Evolutionary conservation across 1,140 invertebrate species (phyloP).

Genomic region (Steinernema khuongi): DNA sequence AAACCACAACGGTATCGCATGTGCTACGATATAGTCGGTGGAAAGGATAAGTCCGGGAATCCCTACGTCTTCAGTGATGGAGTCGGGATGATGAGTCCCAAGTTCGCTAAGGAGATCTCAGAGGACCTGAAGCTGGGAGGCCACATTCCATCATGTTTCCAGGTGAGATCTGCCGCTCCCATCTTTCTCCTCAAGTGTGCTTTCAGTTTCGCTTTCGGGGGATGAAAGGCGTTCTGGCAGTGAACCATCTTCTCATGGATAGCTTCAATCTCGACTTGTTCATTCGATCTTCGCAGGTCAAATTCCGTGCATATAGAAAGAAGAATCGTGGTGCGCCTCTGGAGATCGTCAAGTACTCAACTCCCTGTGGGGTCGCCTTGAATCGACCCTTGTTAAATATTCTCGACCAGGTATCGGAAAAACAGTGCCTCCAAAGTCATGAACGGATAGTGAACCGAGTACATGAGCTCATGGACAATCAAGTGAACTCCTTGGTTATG

Average conservation of each 20-base stretch:
- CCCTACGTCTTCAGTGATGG: slow-evolving; percentile 36
- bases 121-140: slow-evolving; percentile 21
- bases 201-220: slow-evolving; percentile 42
- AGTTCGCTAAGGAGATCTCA: slow-evolving; percentile 18
- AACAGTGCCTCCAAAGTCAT: slow-evolving; percentile 25
- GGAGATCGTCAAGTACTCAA: slow-evolving; percentile 42
- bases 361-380: slow-evolving; percentile 28
- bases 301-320: slow-evolving; percentile 19
- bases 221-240: slow-evolving; percentile 37
- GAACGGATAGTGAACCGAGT: slow-evolving; percentile 36
- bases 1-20: background rate
- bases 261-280: background rate
- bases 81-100: slow-evolving; percentile 30
- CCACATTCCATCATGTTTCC: slow-evolving; percentile 29
- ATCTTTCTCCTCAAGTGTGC: background rate
- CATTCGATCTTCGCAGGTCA: background rate
- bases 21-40: background rate
- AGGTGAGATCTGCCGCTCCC: slow-evolving; percentile 17
- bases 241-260: slow-evolving; percentile 30
- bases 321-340: slow-evolving; percentile 17
- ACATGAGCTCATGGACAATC: slow-evolving; percentile 39
- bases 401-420: slow-evolving; percentile 39
- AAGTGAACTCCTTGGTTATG: slow-evolving; percentile 24
- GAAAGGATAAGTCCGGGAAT: background rate
- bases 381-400: slow-evolving; percentile 43